A percentile compares a stretch with the other conserved stretches of the same genome.
Evolutionary conservation across 1,140 invertebrate genomes (phyloP).

Genomic region (Daktulosphaira vitifoliae): DNA sequence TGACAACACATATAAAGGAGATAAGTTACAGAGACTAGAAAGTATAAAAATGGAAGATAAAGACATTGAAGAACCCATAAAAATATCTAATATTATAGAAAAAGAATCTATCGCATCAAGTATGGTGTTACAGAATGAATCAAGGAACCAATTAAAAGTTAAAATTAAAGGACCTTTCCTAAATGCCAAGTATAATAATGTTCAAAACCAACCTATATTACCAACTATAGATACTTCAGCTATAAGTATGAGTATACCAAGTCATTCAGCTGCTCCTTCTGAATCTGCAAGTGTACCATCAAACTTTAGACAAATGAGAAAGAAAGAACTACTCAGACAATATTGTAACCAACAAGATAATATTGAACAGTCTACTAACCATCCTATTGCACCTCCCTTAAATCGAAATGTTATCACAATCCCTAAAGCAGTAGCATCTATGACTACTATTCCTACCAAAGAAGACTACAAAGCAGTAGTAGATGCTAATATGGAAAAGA

Average conservation of each 20-base stretch:
- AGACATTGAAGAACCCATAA: slow-evolving; percentile 37
- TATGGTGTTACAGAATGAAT: slow-evolving; percentile 52
- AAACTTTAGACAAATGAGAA: slow-evolving; percentile 73
- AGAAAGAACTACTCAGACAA: slow-evolving; percentile 74
- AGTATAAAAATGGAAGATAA: slow-evolving; percentile 27
- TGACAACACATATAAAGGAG: slow-evolving; percentile 5
- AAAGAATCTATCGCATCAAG: slow-evolving; percentile 43
- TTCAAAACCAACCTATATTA: slow-evolving; percentile 47
- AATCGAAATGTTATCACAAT: slow-evolving; percentile 68
- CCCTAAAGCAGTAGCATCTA: slow-evolving; percentile 75
- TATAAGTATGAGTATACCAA: slow-evolving; percentile 35
- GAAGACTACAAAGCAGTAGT: slow-evolving; percentile 66
- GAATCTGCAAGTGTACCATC: slow-evolving; percentile 52
- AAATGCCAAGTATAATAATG: slow-evolving; percentile 60
- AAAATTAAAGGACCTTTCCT: slow-evolving; percentile 83
- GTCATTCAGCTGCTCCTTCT: slow-evolving; percentile 41
- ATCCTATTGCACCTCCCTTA: slow-evolving; percentile 51
- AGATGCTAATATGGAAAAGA: slow-evolving; percentile 59
- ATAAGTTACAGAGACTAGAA: slow-evolving; percentile 4
- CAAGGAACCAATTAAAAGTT: slow-evolving; percentile 74
- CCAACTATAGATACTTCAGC: slow-evolving; percentile 41
- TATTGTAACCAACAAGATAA: slow-evolving; percentile 79
- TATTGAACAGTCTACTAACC: slow-evolving; percentile 46
- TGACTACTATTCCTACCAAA: slow-evolving; percentile 71
- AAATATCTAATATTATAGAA: slow-evolving; percentile 41